Base-by-base conservation (phyloP, 2,888 invertebrate genomes). In the Rhamphomyia laevipes region DNA sequence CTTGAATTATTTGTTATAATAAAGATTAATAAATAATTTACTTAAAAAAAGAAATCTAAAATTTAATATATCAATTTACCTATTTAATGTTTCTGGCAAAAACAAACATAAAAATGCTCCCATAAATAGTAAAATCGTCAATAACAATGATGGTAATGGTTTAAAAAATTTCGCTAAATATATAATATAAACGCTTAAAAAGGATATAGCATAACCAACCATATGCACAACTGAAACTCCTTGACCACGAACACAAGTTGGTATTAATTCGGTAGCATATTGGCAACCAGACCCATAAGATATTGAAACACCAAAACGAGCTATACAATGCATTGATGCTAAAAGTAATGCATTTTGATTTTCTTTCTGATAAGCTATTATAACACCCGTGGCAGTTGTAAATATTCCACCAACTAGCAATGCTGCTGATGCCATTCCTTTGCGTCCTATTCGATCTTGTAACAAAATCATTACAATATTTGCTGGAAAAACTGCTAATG, bases 251-350 rank as follows among this genome's bases (percentile, higher is more conserved):
- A 80, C 75, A 43, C 75, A 76, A 1, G 79, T 78, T 11, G 80
- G 80, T 43, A 80, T 74, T 31, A 81, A 65, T 62, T 81, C 80
- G 1, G 80, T 76, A 2, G 78, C 77, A 57, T 80, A 81, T 61
- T 80, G 80, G 13, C 76, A 74, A 17, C 77, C 77, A 4, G 79
- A 78, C 62, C 79, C 79, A 58, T 77, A 80, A 12, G 78, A 76
- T 1, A 77, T 72, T 4, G 75, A 77, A 13, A 77, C 72, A 12
- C 74, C 74, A 45, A 77, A 72, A 17, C 80, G 69, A 4, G 77
- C 74, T 49, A 77, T 59, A 17, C 75, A 67, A 3, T 74, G 71
- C 59, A 78, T 62, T 17, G 64, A 53, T 1, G 73, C 66, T 23
- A 75, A 61, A 2, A 74, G 53, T 2, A 65, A 30, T 1, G 72